Evolutionary conservation across 1,140 invertebrate species (phyloP), one percentile per base, ranked within the genome.

Genomic region (Drosophila cardini): DNA sequence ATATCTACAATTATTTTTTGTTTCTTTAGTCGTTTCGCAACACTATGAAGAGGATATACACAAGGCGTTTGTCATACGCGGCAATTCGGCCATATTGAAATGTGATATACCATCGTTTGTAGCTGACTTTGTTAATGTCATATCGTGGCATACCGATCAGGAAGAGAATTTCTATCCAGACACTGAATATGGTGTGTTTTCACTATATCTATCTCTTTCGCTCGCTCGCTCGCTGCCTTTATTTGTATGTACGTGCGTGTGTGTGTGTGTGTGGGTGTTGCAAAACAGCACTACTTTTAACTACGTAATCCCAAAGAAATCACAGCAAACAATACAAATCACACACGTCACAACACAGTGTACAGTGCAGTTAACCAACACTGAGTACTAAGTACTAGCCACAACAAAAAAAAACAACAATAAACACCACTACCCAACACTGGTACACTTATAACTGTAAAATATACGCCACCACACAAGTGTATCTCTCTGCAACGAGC

Each of bases 101-200:
- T 99, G 98, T 93, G 95, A 96, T 83, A 96, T 98, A 78, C 98
- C 97, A 15, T 97, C 96, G 45, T 98, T 97, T 92, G 97, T 98
- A 46, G 96, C 96, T 45, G 97, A 98, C 93, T 98, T 98, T 93
- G 96, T 99, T 21, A 95, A 94, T 78, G 96, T 98, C 72, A 94
- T 97, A 21, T 96, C 96, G 6, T 99, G 98, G 98, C 95, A 96
- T 72, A 96, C 96, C 61, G 95, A 97, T 92, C 93, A 95, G 78
- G 94, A 95, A 80, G 95, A 96, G 83, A 94, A 94, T 90, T 95
- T 95, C 87, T 94, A 94, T 80, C 93, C 94, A 34, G 93, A 93
- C 78, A 93, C 94, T 72, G 93, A 94, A 80, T 94, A 94, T 92
- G 95, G 95, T 96, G 93, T 91, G 89, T 92, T 55, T 34, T 57